These are phyloP conservation scores for Xylota sylvarum DNA, from an alignment of 2,888 invertebrate species.

Conservation along the genomic window DNA sequence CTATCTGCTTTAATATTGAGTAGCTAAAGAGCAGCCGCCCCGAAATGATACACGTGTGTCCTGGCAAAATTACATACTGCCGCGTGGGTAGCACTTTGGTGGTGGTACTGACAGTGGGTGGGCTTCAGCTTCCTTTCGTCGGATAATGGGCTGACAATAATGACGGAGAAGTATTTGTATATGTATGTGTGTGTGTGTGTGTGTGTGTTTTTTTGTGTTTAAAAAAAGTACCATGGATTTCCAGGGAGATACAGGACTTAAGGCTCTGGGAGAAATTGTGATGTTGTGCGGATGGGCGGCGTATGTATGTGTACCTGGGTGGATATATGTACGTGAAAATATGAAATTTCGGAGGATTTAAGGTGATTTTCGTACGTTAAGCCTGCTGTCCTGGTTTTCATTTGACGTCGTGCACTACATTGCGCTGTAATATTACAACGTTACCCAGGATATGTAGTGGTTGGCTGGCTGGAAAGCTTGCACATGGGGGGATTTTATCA, in stretches of 20 bases:
- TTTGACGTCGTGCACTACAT: conserved; percentile 52
- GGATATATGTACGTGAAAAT: conserved; percentile 40
- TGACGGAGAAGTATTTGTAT: conserved; percentile 29
- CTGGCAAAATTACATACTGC: conserved; percentile 21
- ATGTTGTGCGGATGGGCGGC: background rate
- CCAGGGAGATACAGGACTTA: conserved; percentile 22
- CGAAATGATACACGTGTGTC: conserved; percentile 55
- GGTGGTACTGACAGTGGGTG: conserved; percentile 21
- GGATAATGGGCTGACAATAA: conserved; percentile 26
- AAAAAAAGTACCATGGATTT: conserved; percentile 38
- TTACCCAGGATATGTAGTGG: conserved; percentile 32
- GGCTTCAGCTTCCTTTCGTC: conserved; percentile 31
- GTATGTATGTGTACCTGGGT: conserved; percentile 4
- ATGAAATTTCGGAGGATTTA: conserved; percentile 57
- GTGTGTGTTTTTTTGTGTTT: conserved; percentile 26
- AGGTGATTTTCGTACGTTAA: conserved; percentile 42
- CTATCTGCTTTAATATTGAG: conserved; percentile 66
- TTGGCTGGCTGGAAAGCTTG: background rate
- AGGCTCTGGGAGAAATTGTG: background rate
- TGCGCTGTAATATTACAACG: conserved; percentile 36
- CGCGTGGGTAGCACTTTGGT: conserved; percentile 13
- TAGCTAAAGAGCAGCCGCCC: conserved; percentile 52
- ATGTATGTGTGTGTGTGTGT: conserved; percentile 9
- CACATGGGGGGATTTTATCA: conserved; percentile 40
- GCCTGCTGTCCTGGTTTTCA: conserved; percentile 66